These are phyloP conservation scores for Spodoptera frugiperda DNA, from an alignment of 1,140 invertebrate genomes.

Conservation along the genomic window DNA sequence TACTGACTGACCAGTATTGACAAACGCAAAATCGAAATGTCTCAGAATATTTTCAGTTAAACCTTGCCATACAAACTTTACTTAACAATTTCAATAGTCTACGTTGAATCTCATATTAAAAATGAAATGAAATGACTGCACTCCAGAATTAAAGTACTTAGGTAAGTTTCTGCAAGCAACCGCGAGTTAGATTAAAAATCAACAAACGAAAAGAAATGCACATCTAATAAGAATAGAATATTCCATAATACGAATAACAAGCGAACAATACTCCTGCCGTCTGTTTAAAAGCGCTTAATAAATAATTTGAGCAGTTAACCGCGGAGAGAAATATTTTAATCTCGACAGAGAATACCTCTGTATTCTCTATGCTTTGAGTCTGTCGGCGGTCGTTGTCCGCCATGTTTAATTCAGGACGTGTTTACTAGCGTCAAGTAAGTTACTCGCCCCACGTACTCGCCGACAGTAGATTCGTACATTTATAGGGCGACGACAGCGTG, in stretches of 20 bases:
- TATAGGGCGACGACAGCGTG: constrained; percentile 29
- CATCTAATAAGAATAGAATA: constrained; percentile 24
- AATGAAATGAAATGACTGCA: background rate
- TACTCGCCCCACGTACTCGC: constrained; percentile 49
- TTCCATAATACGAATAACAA: constrained; percentile 35
- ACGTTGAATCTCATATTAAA: background rate
- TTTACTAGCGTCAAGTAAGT: constrained; percentile 59
- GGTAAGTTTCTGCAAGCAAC: too few species aligned
- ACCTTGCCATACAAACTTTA: too few species aligned
- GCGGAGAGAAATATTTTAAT: constrained; percentile 80
- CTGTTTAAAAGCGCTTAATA: constrained; percentile 64
- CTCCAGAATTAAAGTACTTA: background rate
- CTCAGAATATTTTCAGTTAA: too few species aligned
- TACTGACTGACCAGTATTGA: too few species aligned
- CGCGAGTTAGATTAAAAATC: too few species aligned
- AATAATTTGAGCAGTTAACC: constrained; percentile 77
- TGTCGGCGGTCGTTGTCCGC: constrained; percentile 66
- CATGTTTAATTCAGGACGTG: constrained; percentile 69
- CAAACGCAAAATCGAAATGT: too few species aligned
- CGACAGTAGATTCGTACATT: constrained; percentile 39
- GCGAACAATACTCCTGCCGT: constrained; percentile 30
- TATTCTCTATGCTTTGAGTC: constrained; percentile 71
- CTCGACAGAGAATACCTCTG: constrained; percentile 64
- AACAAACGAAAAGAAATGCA: too few species aligned
- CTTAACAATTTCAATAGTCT: background rate